phyloP scores from a whole-genome alignment of 2,888 invertebrate species.

The Cetonia aurata region DNA sequence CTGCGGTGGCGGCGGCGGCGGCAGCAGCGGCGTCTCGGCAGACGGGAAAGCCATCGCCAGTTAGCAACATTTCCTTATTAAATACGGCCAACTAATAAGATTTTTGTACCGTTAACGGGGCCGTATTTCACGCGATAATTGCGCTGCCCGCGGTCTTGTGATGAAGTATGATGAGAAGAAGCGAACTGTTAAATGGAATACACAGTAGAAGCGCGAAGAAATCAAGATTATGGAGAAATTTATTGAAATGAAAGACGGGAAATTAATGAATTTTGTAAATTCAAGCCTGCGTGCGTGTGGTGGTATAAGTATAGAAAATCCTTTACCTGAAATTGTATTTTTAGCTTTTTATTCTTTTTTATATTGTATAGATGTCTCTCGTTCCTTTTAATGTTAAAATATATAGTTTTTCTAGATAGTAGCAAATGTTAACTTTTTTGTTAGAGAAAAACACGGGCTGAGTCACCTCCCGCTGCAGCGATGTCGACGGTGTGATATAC shows the following conservation, averaged over 20 bases:
- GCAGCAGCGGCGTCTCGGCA: conserved; percentile 26
- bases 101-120: conserved; percentile 50
- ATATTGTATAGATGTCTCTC: too few species aligned
- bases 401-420: too few species aligned
- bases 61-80: conserved; percentile 67
- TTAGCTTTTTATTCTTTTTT: too few species aligned
- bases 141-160: conserved; percentile 4
- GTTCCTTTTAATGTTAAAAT: too few species aligned
- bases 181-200: conserved; percentile 1
- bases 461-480: too few species aligned
- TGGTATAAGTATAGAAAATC: too few species aligned
- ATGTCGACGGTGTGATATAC: too few species aligned
- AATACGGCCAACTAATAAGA: conserved; percentile 66
- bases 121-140: conserved; percentile 38
- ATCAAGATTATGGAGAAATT: conserved; percentile 19
- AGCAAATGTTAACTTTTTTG: too few species aligned
- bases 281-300: too few species aligned
- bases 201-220: conserved; percentile 5
- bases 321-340: too few species aligned
- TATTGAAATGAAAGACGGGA: conserved; percentile 11
- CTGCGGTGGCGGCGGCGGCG: conserved; percentile 25
- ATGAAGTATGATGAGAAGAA: conserved; percentile 26
- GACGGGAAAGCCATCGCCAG: conserved; percentile 54
- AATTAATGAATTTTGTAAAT: too few species aligned
- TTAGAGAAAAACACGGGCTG: too few species aligned